These are phyloP conservation scores for Eudiplozoon nipponicum DNA, from an alignment of 2,888 invertebrate genomes.

Conservation along the genomic window DNA sequence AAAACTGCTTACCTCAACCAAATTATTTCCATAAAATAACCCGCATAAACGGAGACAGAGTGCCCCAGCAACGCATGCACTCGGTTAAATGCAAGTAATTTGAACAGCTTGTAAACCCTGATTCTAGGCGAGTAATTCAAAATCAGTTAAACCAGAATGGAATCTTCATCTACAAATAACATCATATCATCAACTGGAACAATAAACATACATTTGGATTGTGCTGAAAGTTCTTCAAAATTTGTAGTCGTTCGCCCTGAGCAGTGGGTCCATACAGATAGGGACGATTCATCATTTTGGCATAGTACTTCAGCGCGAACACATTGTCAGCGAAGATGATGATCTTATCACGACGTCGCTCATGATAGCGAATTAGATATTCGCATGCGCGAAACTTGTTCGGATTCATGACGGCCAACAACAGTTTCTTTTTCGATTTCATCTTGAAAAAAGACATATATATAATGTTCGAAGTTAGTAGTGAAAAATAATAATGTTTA, in stretches of 20 bases:
- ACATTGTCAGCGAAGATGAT: conserved; percentile 98
- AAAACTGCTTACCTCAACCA: no score
- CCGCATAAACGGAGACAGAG: no score
- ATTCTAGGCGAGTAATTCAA: no score
- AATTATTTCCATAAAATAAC: no score
- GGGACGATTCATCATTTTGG: conserved; percentile 67
- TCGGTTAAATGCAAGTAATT: no score
- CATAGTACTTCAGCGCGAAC: conserved; percentile 80
- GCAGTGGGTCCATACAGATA: conserved; percentile 92
- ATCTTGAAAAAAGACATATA: background rate
- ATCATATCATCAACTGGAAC: background rate
- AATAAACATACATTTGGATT: conserved; percentile 63
- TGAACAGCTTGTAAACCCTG: no score
- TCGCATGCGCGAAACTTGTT: conserved; percentile 85
- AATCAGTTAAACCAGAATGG: no score
- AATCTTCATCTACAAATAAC: no score
- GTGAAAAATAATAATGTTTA: no score
- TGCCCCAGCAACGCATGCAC: no score
- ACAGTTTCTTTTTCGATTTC: conserved; percentile 20
- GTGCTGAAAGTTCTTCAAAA: conserved; percentile 86
- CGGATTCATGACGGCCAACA: conserved; percentile 90
- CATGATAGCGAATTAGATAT: conserved; percentile 59
- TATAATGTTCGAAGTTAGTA: no score
- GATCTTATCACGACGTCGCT: conserved; percentile 76
- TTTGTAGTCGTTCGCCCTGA: conserved; percentile 72